Conservation (phyloP, 2,797 vertebrate species). For the Spatula versicolor region DNA sequence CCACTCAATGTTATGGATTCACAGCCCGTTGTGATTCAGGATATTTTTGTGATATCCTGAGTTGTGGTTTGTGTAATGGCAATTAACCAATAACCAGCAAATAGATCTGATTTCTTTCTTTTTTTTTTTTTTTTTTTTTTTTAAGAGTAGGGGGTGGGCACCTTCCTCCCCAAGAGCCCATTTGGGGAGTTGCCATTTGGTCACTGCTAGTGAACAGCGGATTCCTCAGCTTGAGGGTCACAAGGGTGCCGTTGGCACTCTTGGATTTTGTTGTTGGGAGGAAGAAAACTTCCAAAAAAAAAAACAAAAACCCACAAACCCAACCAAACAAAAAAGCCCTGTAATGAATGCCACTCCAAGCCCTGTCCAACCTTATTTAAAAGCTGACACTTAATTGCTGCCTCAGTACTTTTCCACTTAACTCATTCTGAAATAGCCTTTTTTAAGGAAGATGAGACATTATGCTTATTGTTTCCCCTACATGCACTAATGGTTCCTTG, state of each 20-base stretch:
- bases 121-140: neutral
- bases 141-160: neutral
- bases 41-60: neutral
- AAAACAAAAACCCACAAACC: no score
- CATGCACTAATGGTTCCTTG: slow-evolving; percentile 91
- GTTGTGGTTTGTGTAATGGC: neutral
- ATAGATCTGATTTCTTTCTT: neutral
- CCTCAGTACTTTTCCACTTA: slow-evolving; percentile 42
- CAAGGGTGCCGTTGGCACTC: neutral
- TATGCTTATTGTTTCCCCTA: slow-evolving; percentile 88
- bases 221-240: neutral
- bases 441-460: slow-evolving; percentile 87
- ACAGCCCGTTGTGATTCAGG: neutral
- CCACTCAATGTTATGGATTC: neutral
- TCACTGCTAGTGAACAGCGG: neutral
- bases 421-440: slow-evolving; percentile 13
- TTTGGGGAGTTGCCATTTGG: neutral
- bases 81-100: neutral
- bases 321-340: neutral
- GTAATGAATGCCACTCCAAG: neutral
- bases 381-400: slow-evolving; percentile 77
- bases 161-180: neutral
- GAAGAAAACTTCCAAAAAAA: neutral
- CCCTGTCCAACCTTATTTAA: neutral
- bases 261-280: neutral